Evolutionary conservation across 2,797 vertebrate genomes (phyloP), one percentile per base, ranked within the genome.

Genomic region (Chelidonichthys spinosus): DNA sequence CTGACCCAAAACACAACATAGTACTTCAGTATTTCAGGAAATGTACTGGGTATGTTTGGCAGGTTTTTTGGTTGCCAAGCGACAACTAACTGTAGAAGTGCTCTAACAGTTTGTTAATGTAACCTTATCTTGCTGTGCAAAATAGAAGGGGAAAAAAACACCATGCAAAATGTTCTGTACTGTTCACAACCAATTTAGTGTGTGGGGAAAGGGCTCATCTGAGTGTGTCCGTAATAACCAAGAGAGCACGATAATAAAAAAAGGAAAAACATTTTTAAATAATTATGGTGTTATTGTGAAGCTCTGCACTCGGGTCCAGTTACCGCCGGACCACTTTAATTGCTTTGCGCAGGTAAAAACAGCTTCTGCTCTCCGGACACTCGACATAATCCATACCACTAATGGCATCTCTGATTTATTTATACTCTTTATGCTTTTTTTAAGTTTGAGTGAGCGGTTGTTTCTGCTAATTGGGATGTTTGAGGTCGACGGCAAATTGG

Each of bases 391-490:
- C 62, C 54, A 70, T 64, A 71, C 25, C 32, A 72, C 60, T 86
- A 79, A 88, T 76, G 60, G 73, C 39, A 63, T 81, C 71, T 72
- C n/a, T 32, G 13, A 6, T 58, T 58, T 79, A 84, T 81, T 72
- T 69, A 54, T 74, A 33, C 42, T 63, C 58, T 47, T 52, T 25
- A 25, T 25, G 25, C 25, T 59, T 36, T 78, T 80, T 85, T 81
- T 65, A 84, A 64, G 52, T 85, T 61, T 76, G 63, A 67, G 60
- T 1, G 11, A 75, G 72, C 71, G 39, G 56, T 83, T 80, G 62
- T 64, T 61, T 52, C 42, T 66, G 66, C 80, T 91, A 89, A 91
- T 84, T 88, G 63, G 76, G 77, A 74, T 70, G 68, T 90, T 84
- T 78, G 71, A 73, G 78, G 47, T 25, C 15, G 0, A 69, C 63